These are phyloP conservation scores for Capitella teleta DNA, from an alignment of 1,140 invertebrate genomes.

Conservation along the genomic window DNA sequence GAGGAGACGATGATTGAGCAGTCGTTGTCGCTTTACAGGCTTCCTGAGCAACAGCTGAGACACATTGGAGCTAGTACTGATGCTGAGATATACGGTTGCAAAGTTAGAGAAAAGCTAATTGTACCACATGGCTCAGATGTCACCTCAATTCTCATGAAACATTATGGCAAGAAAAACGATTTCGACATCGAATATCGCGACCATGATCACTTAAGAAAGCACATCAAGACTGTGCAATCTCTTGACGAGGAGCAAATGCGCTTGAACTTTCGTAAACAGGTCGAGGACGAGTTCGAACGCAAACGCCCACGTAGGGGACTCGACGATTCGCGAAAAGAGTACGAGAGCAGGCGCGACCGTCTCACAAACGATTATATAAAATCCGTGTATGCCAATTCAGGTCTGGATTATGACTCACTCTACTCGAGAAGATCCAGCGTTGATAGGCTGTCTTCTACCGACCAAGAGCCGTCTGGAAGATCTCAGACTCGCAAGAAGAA, in stretches of 20 bases:
- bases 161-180: not conserved
- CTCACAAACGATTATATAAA: no score
- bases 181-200: not conserved
- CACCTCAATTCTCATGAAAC: not conserved
- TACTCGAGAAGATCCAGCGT: not conserved
- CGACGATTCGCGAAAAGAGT: not conserved
- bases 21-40: not conserved
- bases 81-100: conserved; percentile 3
- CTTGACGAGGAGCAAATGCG: not conserved
- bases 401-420: conserved; percentile 1
- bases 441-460: not conserved
- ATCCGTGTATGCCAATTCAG: not conserved
- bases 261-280: conserved; percentile 2
- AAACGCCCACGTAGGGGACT: not conserved
- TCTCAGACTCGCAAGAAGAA: not conserved
- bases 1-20: conserved; percentile 5
- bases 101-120: conserved; percentile 2
- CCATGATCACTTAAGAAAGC: not conserved
- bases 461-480: not conserved
- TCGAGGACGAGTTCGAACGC: conserved; percentile 4
- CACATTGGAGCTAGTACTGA: conserved; percentile 2
- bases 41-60: conserved; percentile 1
- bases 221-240: not conserved
- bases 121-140: conserved; percentile 1
- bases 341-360: not conserved